phyloP scores from a whole-genome alignment of 2,797 vertebrate genomes.

The Onychomys arenicola region DNA sequence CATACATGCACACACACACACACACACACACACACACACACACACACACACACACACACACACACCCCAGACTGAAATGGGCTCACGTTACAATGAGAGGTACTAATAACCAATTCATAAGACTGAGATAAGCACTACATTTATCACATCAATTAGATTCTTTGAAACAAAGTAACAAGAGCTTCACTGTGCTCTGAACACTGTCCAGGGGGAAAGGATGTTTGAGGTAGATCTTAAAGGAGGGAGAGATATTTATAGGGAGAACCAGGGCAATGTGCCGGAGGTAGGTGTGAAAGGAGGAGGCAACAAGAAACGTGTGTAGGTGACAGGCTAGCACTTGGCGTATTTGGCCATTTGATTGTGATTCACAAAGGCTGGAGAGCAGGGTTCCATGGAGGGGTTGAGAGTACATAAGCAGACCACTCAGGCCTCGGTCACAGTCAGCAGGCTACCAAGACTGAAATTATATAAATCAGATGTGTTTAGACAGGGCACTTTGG shows the following conservation, averaged over 20 bases:
- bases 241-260: not conserved
- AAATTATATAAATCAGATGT: conserved; percentile 19
- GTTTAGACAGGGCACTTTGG: not conserved
- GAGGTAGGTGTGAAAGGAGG: not conserved
- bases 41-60: not conserved
- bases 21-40: not conserved
- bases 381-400: not conserved
- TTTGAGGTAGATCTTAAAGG: not conserved
- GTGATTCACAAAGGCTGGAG: not conserved
- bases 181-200: not conserved
- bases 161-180: not conserved
- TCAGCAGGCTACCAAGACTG: not conserved
- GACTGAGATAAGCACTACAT: not conserved
- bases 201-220: no score
- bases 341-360: fast-evolving
- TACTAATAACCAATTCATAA: not conserved
- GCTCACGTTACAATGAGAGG: not conserved
- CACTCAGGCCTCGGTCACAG: not conserved
- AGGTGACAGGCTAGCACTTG: not conserved
- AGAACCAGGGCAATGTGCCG: not conserved
- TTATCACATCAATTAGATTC: not conserved
- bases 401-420: not conserved
- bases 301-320: not conserved
- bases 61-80: not conserved
- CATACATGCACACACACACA: not conserved